These are phyloP conservation scores for Hypotaenidia okinawae DNA, from an alignment of 2,797 vertebrate genomes.

Conservation along the genomic window DNA sequence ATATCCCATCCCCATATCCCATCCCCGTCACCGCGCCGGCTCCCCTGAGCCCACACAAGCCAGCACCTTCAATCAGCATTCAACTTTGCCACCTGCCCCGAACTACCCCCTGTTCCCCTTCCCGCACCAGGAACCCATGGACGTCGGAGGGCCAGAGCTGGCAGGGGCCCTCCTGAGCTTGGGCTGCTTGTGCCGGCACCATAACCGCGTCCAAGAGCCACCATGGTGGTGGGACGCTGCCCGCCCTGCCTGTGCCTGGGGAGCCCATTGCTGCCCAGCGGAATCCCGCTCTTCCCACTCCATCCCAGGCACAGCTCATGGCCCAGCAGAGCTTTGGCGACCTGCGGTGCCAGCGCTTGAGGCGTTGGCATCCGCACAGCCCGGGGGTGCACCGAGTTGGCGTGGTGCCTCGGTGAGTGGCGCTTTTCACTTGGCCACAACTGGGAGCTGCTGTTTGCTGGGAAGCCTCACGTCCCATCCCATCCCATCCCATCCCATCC, in stretches of 20 bases:
- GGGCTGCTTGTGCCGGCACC: background rate
- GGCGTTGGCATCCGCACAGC: background rate
- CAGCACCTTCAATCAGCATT: background rate
- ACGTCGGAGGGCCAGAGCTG: fast-evolving
- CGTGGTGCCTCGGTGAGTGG: fast-evolving
- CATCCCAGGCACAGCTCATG: background rate
- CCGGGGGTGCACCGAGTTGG: fast-evolving
- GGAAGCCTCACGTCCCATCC: no score
- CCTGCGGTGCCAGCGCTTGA: no score
- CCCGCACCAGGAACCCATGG: background rate
- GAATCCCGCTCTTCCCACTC: background rate
- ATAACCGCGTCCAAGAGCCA: background rate
- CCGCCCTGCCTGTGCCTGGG: background rate
- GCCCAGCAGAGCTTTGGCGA: background rate
- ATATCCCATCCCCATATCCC: no score
- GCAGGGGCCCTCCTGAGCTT: no score
- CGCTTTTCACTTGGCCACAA: fast-evolving
- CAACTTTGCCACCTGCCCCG: background rate
- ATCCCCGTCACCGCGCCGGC: fast-evolving
- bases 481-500: no score
- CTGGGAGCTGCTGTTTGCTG: background rate
- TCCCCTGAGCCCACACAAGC: background rate
- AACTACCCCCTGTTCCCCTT: background rate
- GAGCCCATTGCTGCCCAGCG: no score
- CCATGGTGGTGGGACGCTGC: background rate